phyloP scores from a whole-genome alignment of 1,140 invertebrate species.

The Probaryconus sp. region DNA sequence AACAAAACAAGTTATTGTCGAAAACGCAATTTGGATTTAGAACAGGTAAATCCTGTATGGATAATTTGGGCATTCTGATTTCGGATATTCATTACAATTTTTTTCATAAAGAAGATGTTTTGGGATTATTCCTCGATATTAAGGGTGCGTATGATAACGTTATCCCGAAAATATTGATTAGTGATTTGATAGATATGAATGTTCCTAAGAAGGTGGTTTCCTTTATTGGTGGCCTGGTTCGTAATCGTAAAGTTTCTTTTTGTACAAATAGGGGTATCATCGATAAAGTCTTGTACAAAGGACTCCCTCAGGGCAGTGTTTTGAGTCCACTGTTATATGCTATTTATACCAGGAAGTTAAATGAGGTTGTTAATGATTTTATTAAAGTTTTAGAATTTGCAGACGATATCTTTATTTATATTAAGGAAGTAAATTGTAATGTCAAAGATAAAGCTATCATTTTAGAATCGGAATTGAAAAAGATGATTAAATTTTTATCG shows the following conservation, averaged over 20 bases:
- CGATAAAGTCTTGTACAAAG: slow-evolving; percentile 1
- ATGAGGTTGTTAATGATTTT: background rate
- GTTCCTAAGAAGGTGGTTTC: slow-evolving; percentile 9
- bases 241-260: slow-evolving; percentile 6
- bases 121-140: slow-evolving; percentile 20
- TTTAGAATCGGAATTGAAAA: too few relatives aligned
- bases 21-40: slow-evolving; percentile 20
- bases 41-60: slow-evolving; percentile 14
- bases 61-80: slow-evolving; percentile 24
- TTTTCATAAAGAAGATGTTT: slow-evolving; percentile 3
- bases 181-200: slow-evolving; percentile 12
- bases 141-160: slow-evolving; percentile 30
- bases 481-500: too few relatives aligned
- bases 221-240: slow-evolving; percentile 5
- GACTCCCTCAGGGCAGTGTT: slow-evolving; percentile 11
- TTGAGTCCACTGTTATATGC: slow-evolving; percentile 8
- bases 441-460: too few relatives aligned
- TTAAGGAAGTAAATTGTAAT: too few relatives aligned
- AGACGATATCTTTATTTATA: slow-evolving; percentile 10
- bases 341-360: slow-evolving; percentile 11
- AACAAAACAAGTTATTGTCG: slow-evolving; percentile 6
- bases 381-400: slow-evolving; percentile 13
- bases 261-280: background rate
- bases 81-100: slow-evolving; percentile 18
- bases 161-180: slow-evolving; percentile 18